A percentile compares a stretch with the other conserved stretches of the same genome.
phyloP scores from a whole-genome alignment of 2,113 vertebrate genomes.

The Heterochromis multidens region DNA sequence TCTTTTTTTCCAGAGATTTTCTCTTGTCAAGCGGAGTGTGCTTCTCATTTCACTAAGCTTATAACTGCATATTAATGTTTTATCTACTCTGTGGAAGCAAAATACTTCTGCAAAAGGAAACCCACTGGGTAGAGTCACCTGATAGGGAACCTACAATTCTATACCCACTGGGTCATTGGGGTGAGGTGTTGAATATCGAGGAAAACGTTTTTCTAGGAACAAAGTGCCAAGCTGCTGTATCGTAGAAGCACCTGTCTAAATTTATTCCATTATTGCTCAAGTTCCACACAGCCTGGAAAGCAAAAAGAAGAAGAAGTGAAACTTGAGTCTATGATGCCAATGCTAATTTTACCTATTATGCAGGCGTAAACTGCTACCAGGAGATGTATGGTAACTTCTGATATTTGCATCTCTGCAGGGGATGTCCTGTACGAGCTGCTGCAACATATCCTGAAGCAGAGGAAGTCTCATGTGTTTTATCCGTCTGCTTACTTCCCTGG shows the following conservation, averaged over 20 bases:
- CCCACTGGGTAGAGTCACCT: background rate
- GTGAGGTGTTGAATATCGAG: background rate
- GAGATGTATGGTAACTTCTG: constrained; percentile 2
- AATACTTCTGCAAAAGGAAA: background rate
- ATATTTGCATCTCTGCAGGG: constrained; percentile 72
- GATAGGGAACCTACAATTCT: background rate
- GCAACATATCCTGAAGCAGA: constrained; percentile 96
- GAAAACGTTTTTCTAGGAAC: background rate
- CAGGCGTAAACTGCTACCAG: background rate
- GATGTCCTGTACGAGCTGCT: constrained; percentile 98
- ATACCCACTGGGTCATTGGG: background rate
- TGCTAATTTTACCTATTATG: background rate
- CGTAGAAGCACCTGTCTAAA: background rate
- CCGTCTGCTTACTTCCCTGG: constrained; percentile 89
- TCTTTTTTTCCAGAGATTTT: background rate
- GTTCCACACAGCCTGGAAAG: constrained; percentile 11
- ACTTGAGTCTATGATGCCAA: background rate
- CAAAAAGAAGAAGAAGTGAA: background rate
- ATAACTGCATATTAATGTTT: background rate
- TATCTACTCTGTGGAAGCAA: background rate
- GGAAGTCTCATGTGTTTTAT: constrained; percentile 84
- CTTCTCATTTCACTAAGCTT: background rate
- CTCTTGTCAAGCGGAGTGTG: background rate
- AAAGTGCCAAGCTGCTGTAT: background rate
- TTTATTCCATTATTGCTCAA: constrained; percentile 42